Percentiles rank a stretch among this genome's conserved stretches.
phyloP scores from a whole-genome alignment of 92 coral and sea anemone genomes.

The Umimayanthus chanpuru region DNA sequence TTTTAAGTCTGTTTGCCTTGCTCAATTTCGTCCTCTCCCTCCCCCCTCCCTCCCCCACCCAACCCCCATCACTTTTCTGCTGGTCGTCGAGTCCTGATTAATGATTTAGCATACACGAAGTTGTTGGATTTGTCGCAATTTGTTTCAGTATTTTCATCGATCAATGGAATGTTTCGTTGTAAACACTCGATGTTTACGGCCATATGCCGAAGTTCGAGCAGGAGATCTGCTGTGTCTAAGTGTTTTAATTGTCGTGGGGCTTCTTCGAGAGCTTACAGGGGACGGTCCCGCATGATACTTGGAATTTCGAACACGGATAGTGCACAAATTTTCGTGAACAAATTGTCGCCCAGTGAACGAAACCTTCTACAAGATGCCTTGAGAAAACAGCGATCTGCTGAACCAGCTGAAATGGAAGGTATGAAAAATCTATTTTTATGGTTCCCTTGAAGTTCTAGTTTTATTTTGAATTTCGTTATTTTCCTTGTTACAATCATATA shows the following conservation, averaged over 20 bases:
- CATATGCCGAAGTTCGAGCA: neutral
- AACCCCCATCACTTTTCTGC: no score
- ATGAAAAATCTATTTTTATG: neutral
- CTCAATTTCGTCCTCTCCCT: no score
- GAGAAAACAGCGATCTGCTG: neutral
- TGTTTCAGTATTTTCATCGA: neutral
- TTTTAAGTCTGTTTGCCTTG: no score
- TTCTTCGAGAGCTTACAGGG: constrained; percentile 7
- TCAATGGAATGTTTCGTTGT: constrained; percentile 18
- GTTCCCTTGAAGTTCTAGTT: neutral
- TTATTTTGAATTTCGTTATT: neutral
- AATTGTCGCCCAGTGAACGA: constrained; percentile 27
- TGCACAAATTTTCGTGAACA: constrained; percentile 2
- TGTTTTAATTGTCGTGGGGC: neutral
- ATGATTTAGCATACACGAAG: constrained; percentile 7
- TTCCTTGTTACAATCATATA: neutral
- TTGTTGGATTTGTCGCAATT: neutral
- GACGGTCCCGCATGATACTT: neutral
- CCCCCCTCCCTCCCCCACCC: no score
- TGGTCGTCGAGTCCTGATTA: neutral
- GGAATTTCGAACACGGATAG: neutral
- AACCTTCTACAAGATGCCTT: constrained; percentile 7
- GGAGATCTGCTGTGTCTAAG: neutral
- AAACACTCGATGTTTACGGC: neutral
- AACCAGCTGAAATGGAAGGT: constrained; percentile 1